Evolutionary conservation across 2,888 invertebrate species (phyloP), one percentile per base, ranked within the genome.

Genomic region (Busseola fusca): DNA sequence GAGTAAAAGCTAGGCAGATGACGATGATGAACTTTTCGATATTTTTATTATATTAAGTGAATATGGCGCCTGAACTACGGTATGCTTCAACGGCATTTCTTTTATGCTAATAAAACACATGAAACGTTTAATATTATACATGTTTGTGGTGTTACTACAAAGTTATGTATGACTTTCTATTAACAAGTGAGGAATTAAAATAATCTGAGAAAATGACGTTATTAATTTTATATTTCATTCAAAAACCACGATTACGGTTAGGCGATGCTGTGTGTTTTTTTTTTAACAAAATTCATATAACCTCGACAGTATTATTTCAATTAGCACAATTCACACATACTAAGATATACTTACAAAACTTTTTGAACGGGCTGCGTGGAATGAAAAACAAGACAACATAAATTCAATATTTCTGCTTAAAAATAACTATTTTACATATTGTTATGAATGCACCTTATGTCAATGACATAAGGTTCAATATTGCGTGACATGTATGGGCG

Each of bases 341-440:
- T 63, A 74, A 40, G 3, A 70, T 72, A 69, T 72, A 94, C 93
- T 93, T 73, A 93, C 93, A 25, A 69, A 67, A 60, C 52, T 21
- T 60, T 74, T 18, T 42, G 68, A 62, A 72, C 73, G 52, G 10
- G 90, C 93, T 93, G 94, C 93, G 72, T 90, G 89, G 73, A 91
- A 93, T 74, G 87, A 90, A 88, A 86, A 69, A 82, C 65, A 83
- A 80, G 54, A 60, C 9, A 75, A 9, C 5, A 21, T 70, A 50
- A 70, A 70, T 70, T 58, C 21, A 58, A 69, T 62, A 72, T 60
- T 59, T 74, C 10, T 14, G 21, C 12, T 40, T 40, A 30, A 27
- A 67, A 50, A 67, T 64, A 16, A n/a, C 16, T 30, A 30, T 5
- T 45, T 21, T 45, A 45, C 7, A 59, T 2, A 57, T 21, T 10